Conservation (phyloP, 2,888 invertebrate species). For the Trachelus iudaicus region DNA sequence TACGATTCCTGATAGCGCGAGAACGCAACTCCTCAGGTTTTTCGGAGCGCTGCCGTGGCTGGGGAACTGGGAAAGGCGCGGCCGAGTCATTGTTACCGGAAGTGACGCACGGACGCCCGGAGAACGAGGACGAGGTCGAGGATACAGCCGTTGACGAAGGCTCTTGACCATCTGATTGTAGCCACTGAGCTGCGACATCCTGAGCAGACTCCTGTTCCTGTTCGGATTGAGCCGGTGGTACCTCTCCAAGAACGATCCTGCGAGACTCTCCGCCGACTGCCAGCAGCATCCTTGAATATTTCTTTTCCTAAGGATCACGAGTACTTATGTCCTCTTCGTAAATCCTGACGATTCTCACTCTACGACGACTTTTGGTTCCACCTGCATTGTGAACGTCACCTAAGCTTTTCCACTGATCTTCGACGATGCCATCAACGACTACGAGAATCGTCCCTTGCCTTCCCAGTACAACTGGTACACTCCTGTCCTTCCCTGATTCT, state of each 20-base stretch:
- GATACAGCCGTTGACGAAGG: not conserved
- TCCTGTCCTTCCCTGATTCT: not conserved
- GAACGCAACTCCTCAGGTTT: slow-evolving; percentile 35
- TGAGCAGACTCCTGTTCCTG: slow-evolving; percentile 61
- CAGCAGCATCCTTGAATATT: slow-evolving; percentile 68
- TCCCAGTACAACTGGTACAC: not conserved
- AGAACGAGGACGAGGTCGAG: not conserved
- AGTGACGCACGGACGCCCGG: not conserved
- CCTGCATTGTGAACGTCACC: not conserved
- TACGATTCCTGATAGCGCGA: slow-evolving; percentile 55
- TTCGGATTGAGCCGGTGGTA: slow-evolving; percentile 55
- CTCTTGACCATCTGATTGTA: not conserved
- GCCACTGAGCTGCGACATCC: slow-evolving; percentile 61
- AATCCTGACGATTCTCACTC: not conserved
- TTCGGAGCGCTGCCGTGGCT: slow-evolving; percentile 49
- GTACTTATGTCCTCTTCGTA: not conserved
- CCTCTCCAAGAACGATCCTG: slow-evolving; percentile 59
- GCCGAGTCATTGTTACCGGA: slow-evolving; percentile 9
- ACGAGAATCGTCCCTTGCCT: not conserved
- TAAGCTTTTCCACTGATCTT: not conserved
- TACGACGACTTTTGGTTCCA: not conserved
- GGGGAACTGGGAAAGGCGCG: slow-evolving; percentile 45
- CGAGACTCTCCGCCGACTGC: slow-evolving; percentile 69
- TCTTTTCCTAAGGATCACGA: not conserved
- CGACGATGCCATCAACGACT: not conserved